phyloP scores from a whole-genome alignment of 2,888 invertebrate species.

The Oscheius sp. region DNA sequence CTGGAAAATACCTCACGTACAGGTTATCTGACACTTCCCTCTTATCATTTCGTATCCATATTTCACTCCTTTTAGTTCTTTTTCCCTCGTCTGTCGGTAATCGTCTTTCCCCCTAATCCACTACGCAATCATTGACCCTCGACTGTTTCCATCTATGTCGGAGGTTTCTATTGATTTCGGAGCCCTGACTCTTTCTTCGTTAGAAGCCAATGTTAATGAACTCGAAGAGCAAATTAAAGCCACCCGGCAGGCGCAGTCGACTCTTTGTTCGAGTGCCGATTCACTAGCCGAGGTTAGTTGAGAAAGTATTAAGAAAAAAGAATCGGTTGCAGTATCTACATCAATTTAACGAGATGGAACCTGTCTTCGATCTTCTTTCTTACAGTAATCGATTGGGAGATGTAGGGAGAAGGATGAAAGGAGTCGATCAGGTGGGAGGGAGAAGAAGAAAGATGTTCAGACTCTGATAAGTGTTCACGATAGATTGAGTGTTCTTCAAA shows the following conservation, averaged over 20 bases:
- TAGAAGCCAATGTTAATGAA: constrained; percentile 33
- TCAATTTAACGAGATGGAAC: constrained; percentile 42
- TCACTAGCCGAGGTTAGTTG: constrained; percentile 37
- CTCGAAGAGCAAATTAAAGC: constrained; percentile 38
- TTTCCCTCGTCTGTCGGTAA: not conserved
- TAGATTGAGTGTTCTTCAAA: constrained; percentile 47
- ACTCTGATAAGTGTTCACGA: constrained; percentile 42
- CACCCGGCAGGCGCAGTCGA: constrained; percentile 34
- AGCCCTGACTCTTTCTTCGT: constrained; percentile 37
- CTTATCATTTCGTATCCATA: no score
- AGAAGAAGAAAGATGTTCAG: constrained; percentile 14
- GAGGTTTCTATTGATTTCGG: constrained; percentile 40
- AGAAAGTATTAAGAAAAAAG: not conserved
- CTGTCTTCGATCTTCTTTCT: constrained; percentile 41
- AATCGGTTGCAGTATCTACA: constrained; percentile 53
- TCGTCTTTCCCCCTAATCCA: constrained; percentile 5
- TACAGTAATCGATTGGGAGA: constrained; percentile 46
- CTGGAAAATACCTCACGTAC: no score
- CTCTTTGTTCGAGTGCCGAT: constrained; percentile 35
- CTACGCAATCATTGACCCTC: no score
- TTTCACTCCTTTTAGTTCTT: not conserved
- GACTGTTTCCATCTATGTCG: constrained; percentile 5
- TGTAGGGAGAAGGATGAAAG: constrained; percentile 42
- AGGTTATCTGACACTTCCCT: not conserved
- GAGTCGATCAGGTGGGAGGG: constrained; percentile 33